These are phyloP conservation scores for Turritopsis dohrnii DNA, from an alignment of 30 jellyfish, hydroid and myxozoan species.

Conservation along the genomic window DNA sequence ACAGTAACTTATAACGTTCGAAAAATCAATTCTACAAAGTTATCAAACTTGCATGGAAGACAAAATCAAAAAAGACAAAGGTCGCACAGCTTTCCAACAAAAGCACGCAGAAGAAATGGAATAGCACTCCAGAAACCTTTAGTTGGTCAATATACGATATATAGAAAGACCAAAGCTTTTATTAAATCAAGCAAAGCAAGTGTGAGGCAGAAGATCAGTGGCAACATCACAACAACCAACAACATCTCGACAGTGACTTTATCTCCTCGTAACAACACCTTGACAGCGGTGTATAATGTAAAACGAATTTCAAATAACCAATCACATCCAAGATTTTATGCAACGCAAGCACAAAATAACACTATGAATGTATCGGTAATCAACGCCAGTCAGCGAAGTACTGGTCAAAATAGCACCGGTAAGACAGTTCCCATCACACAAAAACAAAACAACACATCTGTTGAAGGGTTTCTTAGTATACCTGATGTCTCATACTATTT, in stretches of 20 bases:
- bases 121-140: not conserved
- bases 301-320: not conserved
- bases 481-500: not conserved
- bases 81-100: not conserved
- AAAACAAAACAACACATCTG: not conserved
- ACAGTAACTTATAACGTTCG: not conserved
- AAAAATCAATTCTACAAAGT: not conserved
- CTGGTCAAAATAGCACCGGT: not conserved
- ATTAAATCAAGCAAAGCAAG: not conserved
- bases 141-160: not conserved
- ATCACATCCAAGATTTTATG: not conserved
- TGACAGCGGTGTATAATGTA: not conserved
- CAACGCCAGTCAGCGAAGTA: not conserved
- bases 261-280: not conserved
- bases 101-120: not conserved
- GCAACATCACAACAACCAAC: too few species aligned
- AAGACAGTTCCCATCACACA: not conserved
- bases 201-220: not conserved
- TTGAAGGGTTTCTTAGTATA: not conserved
- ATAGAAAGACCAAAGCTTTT: not conserved
- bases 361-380: not conserved
- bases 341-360: not conserved
- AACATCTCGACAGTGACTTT: not conserved
- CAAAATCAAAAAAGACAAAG: not conserved
- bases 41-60: not conserved